A percentile compares a stretch with the other conserved stretches of the same genome.
Evolutionary conservation across 2,888 invertebrate genomes (phyloP).

Genomic region (Gastracanthus pulcherrimus): DNA sequence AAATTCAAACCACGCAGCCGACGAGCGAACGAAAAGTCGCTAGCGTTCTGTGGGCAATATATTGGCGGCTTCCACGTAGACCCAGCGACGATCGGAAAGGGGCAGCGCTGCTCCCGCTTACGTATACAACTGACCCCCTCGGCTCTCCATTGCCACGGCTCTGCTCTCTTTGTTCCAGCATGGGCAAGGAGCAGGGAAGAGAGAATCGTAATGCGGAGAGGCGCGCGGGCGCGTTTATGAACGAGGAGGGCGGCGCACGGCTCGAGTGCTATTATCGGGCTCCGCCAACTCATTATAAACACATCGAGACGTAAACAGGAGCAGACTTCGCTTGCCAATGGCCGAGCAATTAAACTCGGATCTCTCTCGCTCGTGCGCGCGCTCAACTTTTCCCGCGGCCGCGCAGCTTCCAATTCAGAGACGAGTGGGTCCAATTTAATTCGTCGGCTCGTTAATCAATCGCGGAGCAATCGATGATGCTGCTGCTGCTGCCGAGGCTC

Average conservation of each 20-base stretch:
- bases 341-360: slow-evolving; percentile 28
- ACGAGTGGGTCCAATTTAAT: neutral
- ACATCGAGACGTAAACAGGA: slow-evolving; percentile 37
- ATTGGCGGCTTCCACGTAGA: too few species aligned
- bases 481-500: neutral
- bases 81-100: neutral
- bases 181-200: too few species aligned
- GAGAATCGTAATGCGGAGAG: too few species aligned
- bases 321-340: slow-evolving; percentile 2
- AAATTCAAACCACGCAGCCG: too few species aligned
- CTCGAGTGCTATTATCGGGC: neutral
- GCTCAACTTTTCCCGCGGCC: too few species aligned
- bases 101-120: neutral
- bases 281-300: slow-evolving; percentile 43
- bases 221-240: neutral
- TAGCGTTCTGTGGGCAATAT: too few species aligned
- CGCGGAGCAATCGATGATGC: neutral
- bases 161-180: slow-evolving; percentile 39
- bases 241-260: neutral
- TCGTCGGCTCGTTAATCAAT: slow-evolving; percentile 29
- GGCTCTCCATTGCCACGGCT: neutral
- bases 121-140: slow-evolving; percentile 2
- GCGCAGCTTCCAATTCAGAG: too few species aligned
- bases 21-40: too few species aligned
- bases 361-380: neutral